Conservation (phyloP, 2,113 vertebrate species). For the Aphyosemion australe region DNA sequence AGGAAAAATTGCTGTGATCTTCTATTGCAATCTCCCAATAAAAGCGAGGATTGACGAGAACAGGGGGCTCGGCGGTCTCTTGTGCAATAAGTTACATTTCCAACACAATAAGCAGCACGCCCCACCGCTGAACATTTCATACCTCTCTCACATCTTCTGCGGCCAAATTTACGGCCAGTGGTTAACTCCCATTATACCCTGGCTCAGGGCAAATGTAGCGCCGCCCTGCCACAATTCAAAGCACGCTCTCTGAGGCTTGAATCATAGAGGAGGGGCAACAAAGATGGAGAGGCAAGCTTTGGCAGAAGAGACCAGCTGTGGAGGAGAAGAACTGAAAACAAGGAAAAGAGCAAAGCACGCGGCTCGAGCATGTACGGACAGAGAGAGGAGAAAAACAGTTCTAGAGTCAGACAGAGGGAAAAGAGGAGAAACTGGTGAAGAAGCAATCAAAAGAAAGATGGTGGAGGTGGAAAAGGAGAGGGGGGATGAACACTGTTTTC, state of each 20-base stretch:
- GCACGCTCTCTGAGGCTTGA: conserved; percentile 32
- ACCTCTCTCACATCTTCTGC: conserved; percentile 48
- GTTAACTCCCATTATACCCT: conserved; percentile 57
- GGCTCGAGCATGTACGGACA: conserved; percentile 20
- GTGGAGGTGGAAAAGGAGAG: conserved; percentile 43
- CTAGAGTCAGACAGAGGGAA: neutral
- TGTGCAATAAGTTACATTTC: conserved; percentile 61
- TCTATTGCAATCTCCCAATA: conserved; percentile 56
- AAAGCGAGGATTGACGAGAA: conserved; percentile 59
- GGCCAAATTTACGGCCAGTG: conserved; percentile 52
- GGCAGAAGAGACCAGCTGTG: conserved; percentile 16
- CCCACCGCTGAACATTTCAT: conserved; percentile 29
- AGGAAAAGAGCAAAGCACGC: conserved; percentile 33
- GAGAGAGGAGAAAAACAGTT: conserved; percentile 4
- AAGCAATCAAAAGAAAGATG: conserved; percentile 66
- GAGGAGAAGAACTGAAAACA: conserved; percentile 20
- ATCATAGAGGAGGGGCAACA: conserved; percentile 28
- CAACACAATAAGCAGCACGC: conserved; percentile 49
- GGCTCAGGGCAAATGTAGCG: conserved; percentile 39
- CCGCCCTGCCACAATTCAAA: conserved; percentile 38
- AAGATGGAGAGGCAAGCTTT: conserved; percentile 7
- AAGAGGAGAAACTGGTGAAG: conserved; percentile 42
- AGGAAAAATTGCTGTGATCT: conserved; percentile 47
- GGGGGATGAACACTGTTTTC: conserved; percentile 44
- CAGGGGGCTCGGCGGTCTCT: conserved; percentile 37